Conservation (phyloP, 1,140 invertebrate genomes). For the Drosophila sp. region DNA sequence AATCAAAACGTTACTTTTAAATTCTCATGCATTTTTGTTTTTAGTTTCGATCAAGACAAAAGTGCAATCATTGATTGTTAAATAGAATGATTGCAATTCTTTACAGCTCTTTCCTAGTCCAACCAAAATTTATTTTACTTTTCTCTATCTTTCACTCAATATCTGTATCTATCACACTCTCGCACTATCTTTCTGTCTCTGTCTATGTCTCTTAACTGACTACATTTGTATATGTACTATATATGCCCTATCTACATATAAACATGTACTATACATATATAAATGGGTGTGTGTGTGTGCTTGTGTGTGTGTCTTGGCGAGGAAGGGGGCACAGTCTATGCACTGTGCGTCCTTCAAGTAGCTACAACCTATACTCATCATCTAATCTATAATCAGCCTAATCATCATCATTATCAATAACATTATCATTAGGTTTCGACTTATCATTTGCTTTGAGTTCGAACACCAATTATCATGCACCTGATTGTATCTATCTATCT, state of each 20-base stretch:
- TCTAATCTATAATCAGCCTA: slow-evolving; percentile 4
- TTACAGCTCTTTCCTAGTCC: too few species aligned
- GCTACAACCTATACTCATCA: slow-evolving; percentile 1
- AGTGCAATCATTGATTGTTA: too few species aligned
- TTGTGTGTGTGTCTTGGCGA: slow-evolving; percentile 20
- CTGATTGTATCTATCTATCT: slow-evolving; percentile 7
- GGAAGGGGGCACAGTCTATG: neutral
- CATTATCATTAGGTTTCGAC: slow-evolving; percentile 8
- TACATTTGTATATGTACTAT: slow-evolving; percentile 17
- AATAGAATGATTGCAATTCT: too few species aligned
- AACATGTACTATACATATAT: slow-evolving; percentile 26
- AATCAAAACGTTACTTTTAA: too few species aligned
- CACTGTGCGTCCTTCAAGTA: slow-evolving; percentile 1
- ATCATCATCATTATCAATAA: slow-evolving; percentile 7
- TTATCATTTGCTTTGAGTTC: slow-evolving; percentile 36
- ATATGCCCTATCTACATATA: slow-evolving; percentile 7
- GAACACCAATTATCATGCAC: slow-evolving; percentile 28
- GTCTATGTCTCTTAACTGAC: slow-evolving; percentile 16
- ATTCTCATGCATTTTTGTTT: too few species aligned
- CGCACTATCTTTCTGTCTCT: slow-evolving; percentile 15
- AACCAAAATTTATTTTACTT: too few species aligned
- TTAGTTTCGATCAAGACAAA: too few species aligned
- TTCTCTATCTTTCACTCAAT: slow-evolving; percentile 23
- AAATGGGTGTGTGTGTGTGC: slow-evolving; percentile 25
- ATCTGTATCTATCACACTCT: slow-evolving; percentile 28